A percentile compares a stretch with the other conserved stretches of the same genome.
Conservation (phyloP, 2,888 invertebrate genomes). For the Nebria salina region DNA sequence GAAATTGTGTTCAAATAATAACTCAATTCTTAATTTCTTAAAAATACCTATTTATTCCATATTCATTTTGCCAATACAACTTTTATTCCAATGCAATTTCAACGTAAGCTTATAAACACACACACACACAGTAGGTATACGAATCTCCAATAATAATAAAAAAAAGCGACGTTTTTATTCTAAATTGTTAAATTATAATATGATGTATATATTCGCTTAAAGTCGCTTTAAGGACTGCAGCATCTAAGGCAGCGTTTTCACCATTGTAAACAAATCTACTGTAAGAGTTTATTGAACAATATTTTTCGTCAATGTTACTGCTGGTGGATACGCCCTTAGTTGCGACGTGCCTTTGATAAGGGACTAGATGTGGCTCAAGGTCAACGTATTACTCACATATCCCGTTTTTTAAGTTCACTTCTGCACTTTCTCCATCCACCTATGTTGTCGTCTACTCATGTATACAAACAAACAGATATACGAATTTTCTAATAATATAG, state of each 20-base stretch:
- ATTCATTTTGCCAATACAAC: background rate
- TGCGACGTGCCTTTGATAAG: slow-evolving; percentile 41
- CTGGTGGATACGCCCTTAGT: slow-evolving; percentile 9
- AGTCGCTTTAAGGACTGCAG: slow-evolving; percentile 46
- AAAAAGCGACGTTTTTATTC: background rate
- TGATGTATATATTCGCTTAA: slow-evolving; percentile 38
- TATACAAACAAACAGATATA: slow-evolving; percentile 20
- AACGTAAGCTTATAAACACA: background rate
- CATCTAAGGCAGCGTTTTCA: slow-evolving; percentile 22
- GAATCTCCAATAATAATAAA: slow-evolving; percentile 52
- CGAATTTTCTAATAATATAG: background rate
- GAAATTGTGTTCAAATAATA: background rate
- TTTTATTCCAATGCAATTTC: background rate
- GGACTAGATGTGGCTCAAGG: slow-evolving; percentile 13
- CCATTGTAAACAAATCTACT: background rate
- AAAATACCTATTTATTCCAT: too few species aligned
- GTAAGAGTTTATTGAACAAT: background rate
- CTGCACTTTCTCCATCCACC: background rate
- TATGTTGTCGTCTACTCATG: slow-evolving; percentile 18
- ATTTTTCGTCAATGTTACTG: background rate
- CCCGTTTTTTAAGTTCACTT: background rate
- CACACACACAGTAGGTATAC: slow-evolving; percentile 56
- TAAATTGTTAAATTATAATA: background rate
- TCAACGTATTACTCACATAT: background rate
- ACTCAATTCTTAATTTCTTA: too few species aligned